These are phyloP conservation scores for Mohoua ochrocephala DNA, from an alignment of 2,113 vertebrate species.

Conservation along the genomic window DNA sequence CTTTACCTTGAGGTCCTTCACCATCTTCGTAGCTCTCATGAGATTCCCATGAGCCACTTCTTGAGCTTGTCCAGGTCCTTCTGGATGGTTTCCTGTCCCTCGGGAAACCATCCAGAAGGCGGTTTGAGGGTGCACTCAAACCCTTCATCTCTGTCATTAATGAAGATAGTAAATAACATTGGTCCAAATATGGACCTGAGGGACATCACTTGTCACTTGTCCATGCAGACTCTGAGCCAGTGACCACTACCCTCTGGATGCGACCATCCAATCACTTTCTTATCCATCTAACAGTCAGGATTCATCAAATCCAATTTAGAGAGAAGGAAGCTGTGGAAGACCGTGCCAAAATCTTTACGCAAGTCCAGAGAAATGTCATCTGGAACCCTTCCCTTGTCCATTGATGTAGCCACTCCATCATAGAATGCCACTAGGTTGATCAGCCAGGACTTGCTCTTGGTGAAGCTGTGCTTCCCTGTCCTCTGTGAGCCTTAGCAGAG, in stretches of 20 bases:
- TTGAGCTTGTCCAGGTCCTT: neutral
- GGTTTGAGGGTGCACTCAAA: neutral
- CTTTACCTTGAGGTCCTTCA: neutral
- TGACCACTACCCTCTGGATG: neutral
- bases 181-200: neutral
- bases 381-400: neutral
- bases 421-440: neutral
- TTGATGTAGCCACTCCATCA: neutral
- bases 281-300: neutral
- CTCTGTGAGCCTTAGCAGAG: neutral
- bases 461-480: neutral
- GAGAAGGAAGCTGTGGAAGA: neutral
- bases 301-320: neutral
- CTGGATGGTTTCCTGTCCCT: neutral
- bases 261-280: neutral
- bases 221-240: too few relatives aligned
- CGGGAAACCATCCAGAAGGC: too few relatives aligned
- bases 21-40: neutral
- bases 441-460: neutral
- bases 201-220: neutral
- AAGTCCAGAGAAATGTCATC: neutral
- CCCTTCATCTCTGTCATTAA: too few relatives aligned
- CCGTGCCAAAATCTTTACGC: accelerated
- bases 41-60: neutral
- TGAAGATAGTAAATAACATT: neutral